Evolutionary conservation across 2,113 vertebrate genomes (phyloP).

Genomic region (Bubo blakistoni): DNA sequence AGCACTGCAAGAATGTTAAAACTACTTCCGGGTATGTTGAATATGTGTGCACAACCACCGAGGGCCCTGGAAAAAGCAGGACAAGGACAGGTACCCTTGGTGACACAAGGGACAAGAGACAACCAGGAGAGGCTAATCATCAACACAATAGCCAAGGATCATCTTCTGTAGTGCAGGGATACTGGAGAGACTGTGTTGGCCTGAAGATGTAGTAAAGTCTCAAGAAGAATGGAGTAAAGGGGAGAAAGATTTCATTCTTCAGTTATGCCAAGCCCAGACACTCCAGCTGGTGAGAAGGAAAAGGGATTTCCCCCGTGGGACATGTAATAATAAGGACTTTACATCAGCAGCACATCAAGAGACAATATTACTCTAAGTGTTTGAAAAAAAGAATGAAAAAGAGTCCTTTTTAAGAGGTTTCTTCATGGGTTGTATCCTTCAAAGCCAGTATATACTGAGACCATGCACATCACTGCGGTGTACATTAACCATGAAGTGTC

Average conservation of each 20-base stretch:
- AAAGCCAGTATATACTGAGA: background rate
- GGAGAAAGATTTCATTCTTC: background rate
- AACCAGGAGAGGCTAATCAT: background rate
- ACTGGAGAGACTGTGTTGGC: background rate
- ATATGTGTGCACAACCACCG: background rate
- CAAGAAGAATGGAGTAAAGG: background rate
- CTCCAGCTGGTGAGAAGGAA: background rate
- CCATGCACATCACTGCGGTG: background rate
- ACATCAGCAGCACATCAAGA: background rate
- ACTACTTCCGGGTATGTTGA: background rate
- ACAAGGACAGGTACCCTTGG: background rate
- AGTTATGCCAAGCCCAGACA: background rate
- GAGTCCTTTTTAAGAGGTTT: background rate
- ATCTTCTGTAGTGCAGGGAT: background rate
- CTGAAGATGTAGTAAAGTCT: background rate
- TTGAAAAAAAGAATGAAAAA: background rate
- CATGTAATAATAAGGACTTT: background rate
- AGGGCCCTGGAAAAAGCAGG: background rate
- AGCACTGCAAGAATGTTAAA: background rate
- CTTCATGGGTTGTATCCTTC: background rate
- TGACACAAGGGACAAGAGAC: background rate
- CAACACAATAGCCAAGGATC: background rate
- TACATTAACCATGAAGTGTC: background rate
- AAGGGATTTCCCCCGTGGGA: background rate
- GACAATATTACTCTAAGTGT: background rate